Conservation (phyloP, 1,140 invertebrate species). For the Solen grandis region DNA sequence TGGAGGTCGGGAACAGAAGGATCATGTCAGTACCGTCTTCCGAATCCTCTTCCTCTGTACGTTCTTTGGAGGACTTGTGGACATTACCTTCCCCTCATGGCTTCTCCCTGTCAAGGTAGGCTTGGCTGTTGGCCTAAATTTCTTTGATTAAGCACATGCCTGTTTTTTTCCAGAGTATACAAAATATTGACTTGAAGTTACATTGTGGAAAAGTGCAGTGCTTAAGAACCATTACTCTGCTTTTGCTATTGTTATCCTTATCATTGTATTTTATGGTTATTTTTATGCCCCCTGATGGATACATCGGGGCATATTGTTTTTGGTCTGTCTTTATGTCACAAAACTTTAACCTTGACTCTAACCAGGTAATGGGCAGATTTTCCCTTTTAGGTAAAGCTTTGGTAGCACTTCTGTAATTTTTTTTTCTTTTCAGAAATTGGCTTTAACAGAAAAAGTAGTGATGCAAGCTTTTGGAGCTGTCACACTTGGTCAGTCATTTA, state of each 20-base stretch:
- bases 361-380: no score
- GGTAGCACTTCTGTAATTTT: no score
- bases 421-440: slow-evolving; percentile 46
- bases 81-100: slow-evolving; percentile 44
- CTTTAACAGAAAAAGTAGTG: not conserved
- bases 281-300: no score
- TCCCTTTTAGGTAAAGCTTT: no score
- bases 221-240: no score
- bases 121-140: not conserved
- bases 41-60: slow-evolving; percentile 35
- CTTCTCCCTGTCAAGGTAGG: slow-evolving; percentile 25
- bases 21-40: slow-evolving; percentile 14
- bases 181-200: no score
- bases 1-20: slow-evolving; percentile 44
- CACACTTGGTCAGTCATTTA: not conserved
- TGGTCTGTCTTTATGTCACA: no score
- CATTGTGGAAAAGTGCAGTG: no score
- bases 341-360: no score
- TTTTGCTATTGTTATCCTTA: no score
- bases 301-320: no score
- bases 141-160: not conserved
- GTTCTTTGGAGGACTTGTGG: slow-evolving; percentile 15
- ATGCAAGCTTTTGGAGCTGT: slow-evolving; percentile 3
- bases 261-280: no score
- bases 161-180: not conserved